These are phyloP conservation scores for Tamias sibiricus DNA, from an alignment of 2,113 vertebrate genomes.

Conservation along the genomic window DNA sequence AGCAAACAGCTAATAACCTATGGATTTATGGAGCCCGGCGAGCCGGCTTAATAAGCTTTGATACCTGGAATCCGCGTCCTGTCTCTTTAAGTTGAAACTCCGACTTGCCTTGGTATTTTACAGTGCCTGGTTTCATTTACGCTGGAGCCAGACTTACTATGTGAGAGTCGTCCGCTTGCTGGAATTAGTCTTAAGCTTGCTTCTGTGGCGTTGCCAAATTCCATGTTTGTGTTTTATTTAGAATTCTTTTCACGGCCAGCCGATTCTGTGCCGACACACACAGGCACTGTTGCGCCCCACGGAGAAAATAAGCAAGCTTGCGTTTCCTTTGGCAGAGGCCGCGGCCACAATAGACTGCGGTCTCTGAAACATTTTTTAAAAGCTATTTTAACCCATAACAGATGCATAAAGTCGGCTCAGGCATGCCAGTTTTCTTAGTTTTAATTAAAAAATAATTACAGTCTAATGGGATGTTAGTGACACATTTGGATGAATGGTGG, in stretches of 20 bases:
- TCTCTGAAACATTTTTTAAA: constrained; percentile 90
- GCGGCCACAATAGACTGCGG: constrained; percentile 91
- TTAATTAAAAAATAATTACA: constrained; percentile 94
- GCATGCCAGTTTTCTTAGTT: constrained; percentile 91
- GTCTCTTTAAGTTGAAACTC: constrained; percentile 92
- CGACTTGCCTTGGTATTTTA: constrained; percentile 92
- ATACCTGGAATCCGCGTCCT: constrained; percentile 82
- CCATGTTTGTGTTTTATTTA: constrained; percentile 94
- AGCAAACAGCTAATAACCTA: constrained; percentile 81
- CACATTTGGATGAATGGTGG: constrained; percentile 91
- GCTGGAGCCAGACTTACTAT: constrained; percentile 94
- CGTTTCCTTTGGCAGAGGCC: constrained; percentile 91
- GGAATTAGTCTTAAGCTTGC: constrained; percentile 93
- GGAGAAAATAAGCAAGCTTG: constrained; percentile 93
- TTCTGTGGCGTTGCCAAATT: constrained; percentile 93
- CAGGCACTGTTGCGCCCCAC: constrained; percentile 90
- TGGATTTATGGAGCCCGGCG: constrained; percentile 82
- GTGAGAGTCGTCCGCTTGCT: constrained; percentile 92
- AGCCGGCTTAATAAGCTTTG: constrained; percentile 80
- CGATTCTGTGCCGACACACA: constrained; percentile 91
- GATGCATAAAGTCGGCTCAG: constrained; percentile 90
- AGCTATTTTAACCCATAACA: constrained; percentile 93
- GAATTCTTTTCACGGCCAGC: constrained; percentile 94
- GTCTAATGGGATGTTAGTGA: constrained; percentile 91
- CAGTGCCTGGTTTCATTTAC: constrained; percentile 96